Base-by-base conservation (phyloP, 2,888 invertebrate genomes). In the Eupithecia subumbrata region DNA sequence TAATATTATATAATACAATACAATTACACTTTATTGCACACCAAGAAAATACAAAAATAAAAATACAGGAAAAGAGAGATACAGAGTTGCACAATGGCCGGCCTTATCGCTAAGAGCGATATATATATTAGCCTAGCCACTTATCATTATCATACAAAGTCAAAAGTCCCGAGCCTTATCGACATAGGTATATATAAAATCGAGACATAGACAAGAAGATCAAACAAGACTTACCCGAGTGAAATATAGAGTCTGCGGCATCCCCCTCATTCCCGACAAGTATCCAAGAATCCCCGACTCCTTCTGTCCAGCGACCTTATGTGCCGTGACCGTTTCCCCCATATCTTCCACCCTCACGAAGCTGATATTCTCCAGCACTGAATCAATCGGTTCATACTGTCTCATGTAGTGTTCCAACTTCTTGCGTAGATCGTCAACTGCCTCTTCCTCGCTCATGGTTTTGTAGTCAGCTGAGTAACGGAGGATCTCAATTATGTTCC, bases 241-340 rank as follows among this genome's bases (percentile, higher is more conserved):
- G 85, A 99, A 97, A 89, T 98, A 99, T 79, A 99, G 96, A 9
- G 98, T 98, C 85, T 98, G 97, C 8, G 97, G 97, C 80, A 97
- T 95, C 2, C 97, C 96, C 82, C 97, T 97, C 87, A 98, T 97
- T 83, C 97, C 97, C 85, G 98, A 98, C 76, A 99, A 93, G 86
- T 98, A 99, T 76, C 98, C 98, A 70, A 99, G 96, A 60, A 98
- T 97, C 75, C 97, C 96, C 72, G 97, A 97, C 88, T 98, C 98
- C 82, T 97, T 96, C 84, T 98, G 97, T 0, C 98, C 97, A 69
- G 95, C 95, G 5, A 97, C 96, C 77, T 96, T 96, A 83, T 96
- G 96, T 0, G 97, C 96, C 5, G 96, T 95, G 9, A 97, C 96
- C 0, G 96, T 96, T 77, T 96, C 96, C 16, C 96, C 96, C 81